phyloP scores from a whole-genome alignment of 2,113 vertebrate species.

The Macquaria ambigua region DNA sequence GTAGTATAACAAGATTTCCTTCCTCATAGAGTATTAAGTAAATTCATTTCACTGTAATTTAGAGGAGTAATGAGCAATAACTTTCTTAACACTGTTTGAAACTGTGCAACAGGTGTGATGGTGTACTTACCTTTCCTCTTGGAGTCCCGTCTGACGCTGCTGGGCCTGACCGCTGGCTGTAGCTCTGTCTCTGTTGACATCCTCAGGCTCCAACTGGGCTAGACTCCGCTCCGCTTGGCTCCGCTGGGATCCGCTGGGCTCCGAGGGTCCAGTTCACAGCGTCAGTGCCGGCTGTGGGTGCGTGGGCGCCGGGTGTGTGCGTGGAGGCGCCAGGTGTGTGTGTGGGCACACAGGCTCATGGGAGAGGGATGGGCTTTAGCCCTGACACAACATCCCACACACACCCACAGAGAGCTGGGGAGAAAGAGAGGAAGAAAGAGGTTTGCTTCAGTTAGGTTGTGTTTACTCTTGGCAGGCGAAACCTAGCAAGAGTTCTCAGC shows the following conservation, averaged over 20 bases:
- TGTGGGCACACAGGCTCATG: slow-evolving; percentile 93
- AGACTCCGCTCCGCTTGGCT: slow-evolving; percentile 71
- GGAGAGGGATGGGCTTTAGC: slow-evolving; percentile 89
- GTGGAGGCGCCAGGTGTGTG: slow-evolving; percentile 82
- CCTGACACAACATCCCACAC: slow-evolving; percentile 91
- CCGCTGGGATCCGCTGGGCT: slow-evolving; percentile 68
- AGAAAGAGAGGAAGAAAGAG: slow-evolving; percentile 52
- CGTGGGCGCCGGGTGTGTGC: slow-evolving; percentile 77
- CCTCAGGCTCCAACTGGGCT: slow-evolving; percentile 84
- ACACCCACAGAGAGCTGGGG: slow-evolving; percentile 82
- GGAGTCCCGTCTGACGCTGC: slow-evolving; percentile 98
- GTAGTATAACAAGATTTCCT: not conserved
- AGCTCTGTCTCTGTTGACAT: slow-evolving; percentile 99
- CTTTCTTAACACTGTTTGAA: not conserved
- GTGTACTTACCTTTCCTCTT: slow-evolving; percentile 93
- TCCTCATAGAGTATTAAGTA: not conserved
- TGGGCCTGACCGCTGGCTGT: slow-evolving; percentile 99
- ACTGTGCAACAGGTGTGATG: not conserved
- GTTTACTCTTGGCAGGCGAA: slow-evolving; percentile 46
- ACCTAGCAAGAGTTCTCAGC: slow-evolving; percentile 49
- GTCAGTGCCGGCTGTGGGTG: slow-evolving; percentile 74
- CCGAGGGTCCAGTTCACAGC: slow-evolving; percentile 72
- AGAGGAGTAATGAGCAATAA: not conserved
- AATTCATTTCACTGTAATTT: not conserved
- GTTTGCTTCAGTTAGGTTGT: slow-evolving; percentile 49